These are phyloP conservation scores for Salarias fasciatus DNA, from an alignment of 2,797 vertebrate species.

Conservation along the genomic window DNA sequence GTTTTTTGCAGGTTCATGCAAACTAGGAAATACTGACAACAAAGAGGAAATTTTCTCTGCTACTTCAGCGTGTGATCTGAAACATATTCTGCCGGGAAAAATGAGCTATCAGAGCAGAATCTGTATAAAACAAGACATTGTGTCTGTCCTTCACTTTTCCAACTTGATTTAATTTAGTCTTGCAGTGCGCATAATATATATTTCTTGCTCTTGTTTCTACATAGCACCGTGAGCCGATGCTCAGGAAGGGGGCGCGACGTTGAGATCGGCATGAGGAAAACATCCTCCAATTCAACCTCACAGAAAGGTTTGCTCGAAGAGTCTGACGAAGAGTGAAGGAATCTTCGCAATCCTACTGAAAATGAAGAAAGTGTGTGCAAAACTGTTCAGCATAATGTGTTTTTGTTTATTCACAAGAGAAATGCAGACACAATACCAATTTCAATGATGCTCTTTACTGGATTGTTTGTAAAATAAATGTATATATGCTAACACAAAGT, in stretches of 20 bases:
- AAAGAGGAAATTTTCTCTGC: too few relatives aligned
- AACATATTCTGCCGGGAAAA: too few relatives aligned
- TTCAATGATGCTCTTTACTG: too few relatives aligned
- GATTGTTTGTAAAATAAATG: too few relatives aligned
- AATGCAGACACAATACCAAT: background rate
- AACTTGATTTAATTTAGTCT: background rate
- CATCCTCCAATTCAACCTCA: slow-evolving; percentile 56
- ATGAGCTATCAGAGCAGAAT: too few relatives aligned
- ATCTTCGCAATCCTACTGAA: too few relatives aligned
- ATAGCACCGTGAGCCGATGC: slow-evolving; percentile 78
- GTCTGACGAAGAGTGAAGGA: slow-evolving; percentile 89
- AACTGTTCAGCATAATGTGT: slow-evolving; percentile 22
- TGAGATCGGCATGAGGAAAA: slow-evolving; percentile 84
- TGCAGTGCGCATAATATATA: background rate
- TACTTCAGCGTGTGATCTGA: too few relatives aligned
- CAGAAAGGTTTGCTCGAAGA: slow-evolving; percentile 85
- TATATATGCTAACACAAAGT: too few relatives aligned
- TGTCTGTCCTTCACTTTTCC: background rate
- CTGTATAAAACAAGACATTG: too few relatives aligned
- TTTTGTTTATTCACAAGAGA: slow-evolving; percentile 8
- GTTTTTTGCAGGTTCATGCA: too few relatives aligned
- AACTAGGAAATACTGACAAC: too few relatives aligned
- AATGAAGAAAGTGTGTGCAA: background rate
- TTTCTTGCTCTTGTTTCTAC: too few relatives aligned
- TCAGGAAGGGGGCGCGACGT: slow-evolving; percentile 62